Percentiles rank a stretch among this genome's conserved stretches.
Conservation (phyloP, 2,113 vertebrate species). For the Chrysemys picta region DNA sequence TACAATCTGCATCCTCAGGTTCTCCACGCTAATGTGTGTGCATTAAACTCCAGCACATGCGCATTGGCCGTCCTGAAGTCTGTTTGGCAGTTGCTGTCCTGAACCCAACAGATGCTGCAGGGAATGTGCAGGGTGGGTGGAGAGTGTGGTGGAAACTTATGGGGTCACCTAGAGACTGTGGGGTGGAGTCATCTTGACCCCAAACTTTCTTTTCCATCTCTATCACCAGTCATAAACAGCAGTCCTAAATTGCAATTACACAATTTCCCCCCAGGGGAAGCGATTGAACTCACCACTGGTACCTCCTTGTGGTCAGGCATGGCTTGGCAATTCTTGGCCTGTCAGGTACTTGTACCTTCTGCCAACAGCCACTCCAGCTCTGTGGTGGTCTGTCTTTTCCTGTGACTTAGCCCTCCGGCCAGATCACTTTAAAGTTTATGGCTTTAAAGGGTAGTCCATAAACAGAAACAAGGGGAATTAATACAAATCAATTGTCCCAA, state of each 20-base stretch:
- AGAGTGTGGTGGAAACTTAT: background rate
- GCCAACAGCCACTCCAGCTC: background rate
- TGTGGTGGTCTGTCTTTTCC: background rate
- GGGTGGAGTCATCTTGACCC: background rate
- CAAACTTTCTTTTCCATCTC: background rate
- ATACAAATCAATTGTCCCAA: background rate
- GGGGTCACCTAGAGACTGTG: too few relatives aligned
- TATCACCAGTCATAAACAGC: slow-evolving; percentile 24
- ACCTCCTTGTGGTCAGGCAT: background rate
- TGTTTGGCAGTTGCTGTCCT: too few relatives aligned
- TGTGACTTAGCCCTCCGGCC: background rate
- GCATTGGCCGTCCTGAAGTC: background rate
- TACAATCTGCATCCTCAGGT: background rate
- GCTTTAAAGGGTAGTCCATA: background rate
- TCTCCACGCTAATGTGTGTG: background rate
- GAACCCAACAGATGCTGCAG: background rate
- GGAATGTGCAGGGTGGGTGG: background rate
- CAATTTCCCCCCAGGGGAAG: background rate
- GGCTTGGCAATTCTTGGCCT: too few relatives aligned
- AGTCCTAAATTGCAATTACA: slow-evolving; percentile 26
- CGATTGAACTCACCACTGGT: background rate
- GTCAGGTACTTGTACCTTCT: background rate
- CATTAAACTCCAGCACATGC: background rate
- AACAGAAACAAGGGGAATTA: background rate
- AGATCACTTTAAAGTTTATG: background rate